Base-by-base conservation (phyloP, 2,797 vertebrate species). In the Lates japonicus region DNA sequence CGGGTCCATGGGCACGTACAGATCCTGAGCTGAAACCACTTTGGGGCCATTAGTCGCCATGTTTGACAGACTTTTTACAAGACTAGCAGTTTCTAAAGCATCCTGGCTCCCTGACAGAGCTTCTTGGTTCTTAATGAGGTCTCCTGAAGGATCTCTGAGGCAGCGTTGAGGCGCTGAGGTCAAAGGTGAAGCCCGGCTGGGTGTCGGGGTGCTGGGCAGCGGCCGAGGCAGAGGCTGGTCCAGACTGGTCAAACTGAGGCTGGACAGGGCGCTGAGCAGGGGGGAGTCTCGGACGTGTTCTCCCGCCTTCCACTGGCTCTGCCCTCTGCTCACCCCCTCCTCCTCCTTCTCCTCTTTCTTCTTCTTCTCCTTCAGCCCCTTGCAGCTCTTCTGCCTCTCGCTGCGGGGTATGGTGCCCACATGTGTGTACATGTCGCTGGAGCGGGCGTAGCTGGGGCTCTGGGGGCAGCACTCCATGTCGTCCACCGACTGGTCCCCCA, bases 401-500 rank as follows among this genome's bases (percentile, higher is more conserved):
- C 82, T 85, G 64, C 97, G 95, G n/a, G 97, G 96, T 94, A 97
- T 94, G 1, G 97, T 98, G 54, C 97, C 97, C 92, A 96, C 96
- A 52, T 97, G 97, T 51, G 96, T 97, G 91, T 97, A 96, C 96
- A 97, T 97, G 85, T 97, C 95, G 0, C 88, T 94, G 0, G 97
- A 97, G 9, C 93, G 83, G 65, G 95, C 96, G 0, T 97, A 97
- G 1, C 87, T 37, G 0, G 94, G 90, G 41, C 92, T 95, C 82
- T 85, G 95, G 67, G 93, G 88, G 61, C 96, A n/a, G 64, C 78
- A 1, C 70, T 90, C 88, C 91, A 96, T 89, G 84, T 97, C 96
- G 25, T 97, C 96, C 70, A 95, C 94, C 0, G 93, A 93, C 48
- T 87, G 80, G 1, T 89, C 64, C 48, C 0, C 93, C 82, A 0